Evolutionary conservation across 2,797 vertebrate species (phyloP), one percentile per base, ranked within the genome.

Genomic region (Sciurus vulgaris): DNA sequence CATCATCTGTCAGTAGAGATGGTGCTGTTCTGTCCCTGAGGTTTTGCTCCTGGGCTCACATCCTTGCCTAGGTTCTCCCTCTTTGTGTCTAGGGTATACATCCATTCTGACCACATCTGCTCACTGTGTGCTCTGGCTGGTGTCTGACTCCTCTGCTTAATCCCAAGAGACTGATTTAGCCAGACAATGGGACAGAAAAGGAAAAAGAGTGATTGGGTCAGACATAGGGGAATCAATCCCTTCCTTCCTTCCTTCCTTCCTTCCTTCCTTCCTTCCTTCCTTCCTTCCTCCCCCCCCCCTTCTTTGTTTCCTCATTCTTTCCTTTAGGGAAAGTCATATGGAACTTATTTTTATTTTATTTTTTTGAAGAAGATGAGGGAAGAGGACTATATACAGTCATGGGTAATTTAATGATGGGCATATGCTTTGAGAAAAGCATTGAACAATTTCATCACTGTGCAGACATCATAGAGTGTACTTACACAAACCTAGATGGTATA

Each of bases 161-260:
- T 97, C 91, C 56, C 89, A 89, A 2, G 0, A 5, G 91, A 54
- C 92, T 85, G 84, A 87, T 92, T 97, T 97, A 49, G 86, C 54
- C 96, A 97, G 95, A 51, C 7, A 3, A 2, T 44, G 3, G 24
- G 96, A 96, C 94, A 81, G 93, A 67, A 94, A 67, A 89, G 89
- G 51, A 15, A 94, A 79, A 98, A 73, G 41, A 3, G 35, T 78
- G 41, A 83, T 24, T 93, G 91, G 26, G 74, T 18, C 54, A 73
- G 70, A 97, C n/a, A 56, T 77, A 88, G 65, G 72, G 76, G 73
- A 67, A 26, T 3, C 5, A 6, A 15, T 49, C 28, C 30, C 4
- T 0, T 5, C 44, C 44, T n/a, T 81, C 51, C 92, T 72, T 30
- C 89, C 54, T 56, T 51, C 22, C 38, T 51, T 4, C 15, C 72